phyloP scores from a whole-genome alignment of 1,140 invertebrate genomes.

The Aethina tumida region DNA sequence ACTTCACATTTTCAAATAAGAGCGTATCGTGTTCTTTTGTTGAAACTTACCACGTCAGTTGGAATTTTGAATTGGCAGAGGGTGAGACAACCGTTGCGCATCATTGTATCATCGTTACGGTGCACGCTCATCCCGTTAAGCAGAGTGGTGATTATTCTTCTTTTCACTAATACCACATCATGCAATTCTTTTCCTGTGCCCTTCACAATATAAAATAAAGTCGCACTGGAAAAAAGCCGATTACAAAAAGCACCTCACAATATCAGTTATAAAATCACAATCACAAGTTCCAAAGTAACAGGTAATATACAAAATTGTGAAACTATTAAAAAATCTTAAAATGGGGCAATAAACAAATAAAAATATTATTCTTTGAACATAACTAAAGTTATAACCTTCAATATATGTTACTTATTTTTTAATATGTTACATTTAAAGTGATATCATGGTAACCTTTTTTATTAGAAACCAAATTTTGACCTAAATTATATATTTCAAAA shows the following conservation, averaged over 20 bases:
- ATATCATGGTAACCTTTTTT: too few relatives aligned
- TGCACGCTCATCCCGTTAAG: conserved; percentile 83
- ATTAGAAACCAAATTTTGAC: background rate
- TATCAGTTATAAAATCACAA: too few relatives aligned
- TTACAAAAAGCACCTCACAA: too few relatives aligned
- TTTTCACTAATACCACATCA: conserved; percentile 57
- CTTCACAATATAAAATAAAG: conserved; percentile 90
- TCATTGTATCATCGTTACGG: conserved; percentile 79
- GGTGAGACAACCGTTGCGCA: conserved; percentile 90
- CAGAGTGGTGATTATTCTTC: conserved; percentile 67
- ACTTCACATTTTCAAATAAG: conserved; percentile 1
- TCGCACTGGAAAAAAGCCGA: conserved; percentile 66
- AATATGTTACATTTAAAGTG: too few relatives aligned
- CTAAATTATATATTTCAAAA: background rate
- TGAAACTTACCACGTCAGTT: conserved; percentile 74
- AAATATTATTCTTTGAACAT: too few relatives aligned
- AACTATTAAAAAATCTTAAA: too few relatives aligned
- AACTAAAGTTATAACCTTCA: too few relatives aligned
- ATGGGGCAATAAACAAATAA: too few relatives aligned
- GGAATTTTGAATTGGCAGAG: conserved; percentile 93
- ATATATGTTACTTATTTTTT: too few relatives aligned
- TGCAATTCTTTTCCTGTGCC: conserved; percentile 60
- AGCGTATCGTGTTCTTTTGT: background rate
- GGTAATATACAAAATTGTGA: too few relatives aligned
- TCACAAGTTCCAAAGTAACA: too few relatives aligned